These are phyloP conservation scores for Euthynnus affinis DNA, from an alignment of 2,797 vertebrate genomes.

Conservation along the genomic window DNA sequence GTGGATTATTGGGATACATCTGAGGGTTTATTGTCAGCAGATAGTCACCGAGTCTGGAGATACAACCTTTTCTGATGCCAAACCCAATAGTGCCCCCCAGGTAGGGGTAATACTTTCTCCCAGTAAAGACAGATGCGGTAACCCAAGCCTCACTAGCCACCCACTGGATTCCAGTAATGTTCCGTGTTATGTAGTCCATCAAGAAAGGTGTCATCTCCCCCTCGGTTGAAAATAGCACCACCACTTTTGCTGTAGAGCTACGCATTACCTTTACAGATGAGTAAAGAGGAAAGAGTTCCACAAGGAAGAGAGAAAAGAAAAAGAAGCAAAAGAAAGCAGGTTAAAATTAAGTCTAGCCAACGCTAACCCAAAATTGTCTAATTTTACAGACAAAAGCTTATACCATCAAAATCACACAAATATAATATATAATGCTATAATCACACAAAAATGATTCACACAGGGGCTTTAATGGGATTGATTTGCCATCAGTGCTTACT, in stretches of 20 bases:
- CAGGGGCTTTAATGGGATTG: not conserved
- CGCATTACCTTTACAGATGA: slow-evolving; percentile 75
- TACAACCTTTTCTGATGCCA: slow-evolving; percentile 79
- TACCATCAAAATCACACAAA: not conserved
- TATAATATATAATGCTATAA: too few relatives aligned
- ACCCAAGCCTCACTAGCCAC: slow-evolving; percentile 87
- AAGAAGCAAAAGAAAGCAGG: not conserved
- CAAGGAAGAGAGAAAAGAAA: not conserved
- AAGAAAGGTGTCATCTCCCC: slow-evolving; percentile 85
- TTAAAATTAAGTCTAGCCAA: not conserved
- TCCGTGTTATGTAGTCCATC: slow-evolving; percentile 82
- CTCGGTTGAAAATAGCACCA: slow-evolving; percentile 85
- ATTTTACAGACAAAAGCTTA: not conserved
- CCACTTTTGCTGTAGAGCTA: slow-evolving; percentile 79
- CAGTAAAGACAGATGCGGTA: slow-evolving; percentile 83
- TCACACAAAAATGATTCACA: not conserved
- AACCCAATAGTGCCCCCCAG: slow-evolving; percentile 85
- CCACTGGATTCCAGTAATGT: slow-evolving; percentile 86
- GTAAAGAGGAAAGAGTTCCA: not conserved
- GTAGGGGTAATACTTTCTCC: slow-evolving; percentile 80
- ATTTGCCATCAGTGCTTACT: not conserved
- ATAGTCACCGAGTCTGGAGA: slow-evolving; percentile 78
- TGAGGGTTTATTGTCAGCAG: slow-evolving; percentile 77
- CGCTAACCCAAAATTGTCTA: not conserved
- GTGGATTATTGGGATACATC: slow-evolving; percentile 69